Evolutionary conservation across 2,113 vertebrate species (phyloP).

Genomic region (Dicrurus megarhynchus): DNA sequence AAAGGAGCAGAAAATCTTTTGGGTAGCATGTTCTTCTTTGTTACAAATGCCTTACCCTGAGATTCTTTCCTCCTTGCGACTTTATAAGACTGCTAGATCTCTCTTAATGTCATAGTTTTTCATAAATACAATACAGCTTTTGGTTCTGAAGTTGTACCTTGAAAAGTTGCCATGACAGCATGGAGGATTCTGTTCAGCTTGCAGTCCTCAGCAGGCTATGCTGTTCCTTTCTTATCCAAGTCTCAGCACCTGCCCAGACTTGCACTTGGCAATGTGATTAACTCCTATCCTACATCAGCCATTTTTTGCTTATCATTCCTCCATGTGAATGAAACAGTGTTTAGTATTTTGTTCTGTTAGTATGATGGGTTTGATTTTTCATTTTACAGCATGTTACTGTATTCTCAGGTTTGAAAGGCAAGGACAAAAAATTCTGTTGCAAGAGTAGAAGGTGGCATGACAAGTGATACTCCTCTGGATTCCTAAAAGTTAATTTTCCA

Average conservation of each 20-base stretch:
- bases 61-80: neutral
- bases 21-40: neutral
- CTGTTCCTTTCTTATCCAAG: neutral
- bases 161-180: conserved; percentile 30
- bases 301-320: neutral
- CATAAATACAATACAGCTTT: neutral
- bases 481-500: neutral
- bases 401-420: neutral
- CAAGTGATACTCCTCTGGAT: neutral
- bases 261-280: neutral
- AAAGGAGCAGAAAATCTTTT: neutral
- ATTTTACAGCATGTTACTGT: neutral
- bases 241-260: neutral
- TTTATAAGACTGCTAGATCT: neutral
- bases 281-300: neutral
- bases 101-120: neutral
- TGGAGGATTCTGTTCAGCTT: neutral
- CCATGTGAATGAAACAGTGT: neutral
- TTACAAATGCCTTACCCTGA: neutral
- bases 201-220: neutral
- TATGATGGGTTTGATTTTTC: neutral
- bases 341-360: neutral
- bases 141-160: neutral
- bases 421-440: neutral
- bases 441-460: neutral